A percentile compares a stretch with the other conserved stretches of the same genome.
phyloP scores from a whole-genome alignment of 1,140 invertebrate genomes.

The Drosophila ercepeae region DNA sequence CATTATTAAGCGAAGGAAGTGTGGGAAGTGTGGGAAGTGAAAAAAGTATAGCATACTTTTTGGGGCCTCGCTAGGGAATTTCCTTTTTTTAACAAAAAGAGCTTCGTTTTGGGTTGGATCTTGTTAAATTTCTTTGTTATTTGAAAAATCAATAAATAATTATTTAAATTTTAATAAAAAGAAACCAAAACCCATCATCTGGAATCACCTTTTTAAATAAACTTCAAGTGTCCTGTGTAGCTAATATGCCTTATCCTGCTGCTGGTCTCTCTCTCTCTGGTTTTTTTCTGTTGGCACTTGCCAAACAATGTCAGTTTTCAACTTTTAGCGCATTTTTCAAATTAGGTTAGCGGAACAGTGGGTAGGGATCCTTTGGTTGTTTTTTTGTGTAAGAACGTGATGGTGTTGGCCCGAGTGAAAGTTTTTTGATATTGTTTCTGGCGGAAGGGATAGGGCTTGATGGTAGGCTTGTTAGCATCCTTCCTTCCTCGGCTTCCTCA shows the following conservation, averaged over 20 bases:
- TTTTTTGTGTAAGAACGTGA: conserved; percentile 11
- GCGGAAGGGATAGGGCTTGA: conserved; percentile 24
- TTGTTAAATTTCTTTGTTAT: background rate
- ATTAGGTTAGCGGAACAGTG: conserved; percentile 62
- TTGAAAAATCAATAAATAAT: background rate
- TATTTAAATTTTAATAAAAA: background rate
- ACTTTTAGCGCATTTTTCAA: conserved; percentile 71
- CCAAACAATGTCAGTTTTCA: conserved; percentile 63
- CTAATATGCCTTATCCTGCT: conserved; percentile 20
- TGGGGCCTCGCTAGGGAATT: background rate
- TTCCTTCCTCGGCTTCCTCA: conserved; percentile 59
- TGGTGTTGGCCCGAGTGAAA: conserved; percentile 49
- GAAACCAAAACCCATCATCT: conserved; percentile 11
- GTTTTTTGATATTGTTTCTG: conserved; percentile 64
- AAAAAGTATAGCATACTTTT: conserved; percentile 27
- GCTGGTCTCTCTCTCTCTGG: background rate
- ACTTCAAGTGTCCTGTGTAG: conserved; percentile 34
- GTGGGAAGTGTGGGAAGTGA: conserved; percentile 1
- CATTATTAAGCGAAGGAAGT: conserved; percentile 16
- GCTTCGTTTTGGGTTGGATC: too few relatives aligned
- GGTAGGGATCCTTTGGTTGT: background rate
- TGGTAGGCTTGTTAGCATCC: conserved; percentile 57
- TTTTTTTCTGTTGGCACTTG: conserved; percentile 28
- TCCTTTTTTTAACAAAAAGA: background rate
- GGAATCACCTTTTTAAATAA: too few relatives aligned